Evolutionary conservation across 2,113 vertebrate species (phyloP), one percentile per base, ranked within the genome.

Genomic region (Catagonus wagneri): DNA sequence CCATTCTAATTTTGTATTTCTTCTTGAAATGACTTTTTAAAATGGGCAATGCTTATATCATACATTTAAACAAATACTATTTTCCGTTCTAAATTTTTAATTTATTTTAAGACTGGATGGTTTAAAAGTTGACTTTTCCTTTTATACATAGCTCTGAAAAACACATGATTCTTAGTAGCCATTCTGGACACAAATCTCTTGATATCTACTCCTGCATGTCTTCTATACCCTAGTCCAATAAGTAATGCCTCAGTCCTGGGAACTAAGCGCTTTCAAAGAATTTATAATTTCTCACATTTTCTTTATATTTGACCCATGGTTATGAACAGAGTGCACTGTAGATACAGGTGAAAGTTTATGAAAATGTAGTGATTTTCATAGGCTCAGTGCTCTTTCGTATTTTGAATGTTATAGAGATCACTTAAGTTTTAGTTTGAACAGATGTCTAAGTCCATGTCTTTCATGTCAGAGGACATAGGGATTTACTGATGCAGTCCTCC

Each of bases 321-420:
- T 68, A 86, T 78, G 23, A 83, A 16, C 23, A 63, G 68, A 89
- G 89, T 87, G 92, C 68, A 84, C 3, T 95, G 34, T 17, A 83
- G 60, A 95, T 72, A 14, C 52, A 92, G 60, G 69, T 95, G 75
- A 95, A 90, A 95, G 66, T 29, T 94, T 88, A 80, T 95, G 69
- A 83, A 95, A 96, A 95, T 84, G 10, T 50, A 54, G 19, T 60
- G 13, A 87, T 81, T 61, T 72, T n/a, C 80, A 80, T 32, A 61
- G 32, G 19, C 60, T 17, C 39, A 17, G 16, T 63, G n/a, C 32
- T 75, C 29, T 36, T 66, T 56, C 16, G 27, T 56, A 25, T 8
- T 6, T 0, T 25, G 15, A 20, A 93, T 32, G 84, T 96, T 58
- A 88, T 3, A 92, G 32, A 79, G 29, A 36, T 32, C 8, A 63